These are phyloP conservation scores for Apamea crenata DNA, from an alignment of 2,888 invertebrate genomes.

Conservation along the genomic window DNA sequence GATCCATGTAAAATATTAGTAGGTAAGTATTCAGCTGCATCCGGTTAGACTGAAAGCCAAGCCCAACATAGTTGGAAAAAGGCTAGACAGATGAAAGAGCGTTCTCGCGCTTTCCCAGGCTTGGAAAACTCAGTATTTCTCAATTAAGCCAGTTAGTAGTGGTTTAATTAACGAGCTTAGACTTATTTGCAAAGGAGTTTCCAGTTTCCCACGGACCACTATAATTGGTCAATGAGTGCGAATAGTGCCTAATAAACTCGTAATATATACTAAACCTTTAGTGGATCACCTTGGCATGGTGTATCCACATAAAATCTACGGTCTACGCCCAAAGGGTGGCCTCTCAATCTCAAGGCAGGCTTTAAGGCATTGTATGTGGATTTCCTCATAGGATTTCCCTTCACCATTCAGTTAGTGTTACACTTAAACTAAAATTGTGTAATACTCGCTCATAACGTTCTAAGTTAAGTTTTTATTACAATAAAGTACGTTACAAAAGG, in stretches of 20 bases:
- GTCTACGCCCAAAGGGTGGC: slow-evolving; percentile 49
- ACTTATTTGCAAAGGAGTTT: slow-evolving; percentile 21
- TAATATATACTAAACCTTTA: slow-evolving; percentile 11
- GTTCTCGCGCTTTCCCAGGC: slow-evolving; percentile 3
- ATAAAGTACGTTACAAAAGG: slow-evolving; percentile 27
- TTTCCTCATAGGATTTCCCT: slow-evolving; percentile 61
- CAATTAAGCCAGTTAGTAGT: background rate
- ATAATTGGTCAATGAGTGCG: slow-evolving; percentile 19
- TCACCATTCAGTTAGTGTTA: slow-evolving; percentile 37
- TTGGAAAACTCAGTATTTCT: background rate
- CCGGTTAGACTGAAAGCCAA: background rate
- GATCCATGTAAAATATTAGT: too few relatives aligned
- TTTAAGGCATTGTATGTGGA: slow-evolving; percentile 39
- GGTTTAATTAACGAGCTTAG: slow-evolving; percentile 1
- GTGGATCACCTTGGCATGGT: slow-evolving; percentile 33
- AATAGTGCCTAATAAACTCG: slow-evolving; percentile 21
- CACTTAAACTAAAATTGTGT: slow-evolving; percentile 43
- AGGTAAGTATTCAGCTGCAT: too few relatives aligned
- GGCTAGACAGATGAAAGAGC: background rate
- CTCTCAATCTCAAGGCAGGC: slow-evolving; percentile 53
- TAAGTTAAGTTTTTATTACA: slow-evolving; percentile 44
- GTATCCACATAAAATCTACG: slow-evolving; percentile 50
- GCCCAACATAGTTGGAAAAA: background rate
- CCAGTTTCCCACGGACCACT: slow-evolving; percentile 15
- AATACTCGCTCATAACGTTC: slow-evolving; percentile 38